Conservation (phyloP, 2,797 vertebrate genomes). For the Leptoclinus maculatus region DNA sequence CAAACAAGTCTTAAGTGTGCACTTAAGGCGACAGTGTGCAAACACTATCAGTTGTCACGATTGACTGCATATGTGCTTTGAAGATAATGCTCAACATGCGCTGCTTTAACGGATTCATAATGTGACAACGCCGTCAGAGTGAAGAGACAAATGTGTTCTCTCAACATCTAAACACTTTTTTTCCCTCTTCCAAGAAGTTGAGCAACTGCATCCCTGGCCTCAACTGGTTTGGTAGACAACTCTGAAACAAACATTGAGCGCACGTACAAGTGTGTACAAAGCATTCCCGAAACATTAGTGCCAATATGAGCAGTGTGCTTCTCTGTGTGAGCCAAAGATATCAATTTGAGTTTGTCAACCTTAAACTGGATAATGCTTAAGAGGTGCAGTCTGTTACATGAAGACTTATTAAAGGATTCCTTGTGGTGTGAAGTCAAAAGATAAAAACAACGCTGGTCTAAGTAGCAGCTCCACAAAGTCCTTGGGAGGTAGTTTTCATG, state of each 20-base stretch:
- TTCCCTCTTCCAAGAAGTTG: neutral
- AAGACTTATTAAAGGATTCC: neutral
- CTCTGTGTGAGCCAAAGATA: neutral
- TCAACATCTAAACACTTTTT: slow-evolving; percentile 10
- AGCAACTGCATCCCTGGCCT: neutral
- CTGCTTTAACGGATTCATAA: neutral
- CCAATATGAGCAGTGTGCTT: slow-evolving; percentile 10
- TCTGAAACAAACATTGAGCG: neutral
- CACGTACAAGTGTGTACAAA: slow-evolving; percentile 1
- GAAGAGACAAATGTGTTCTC: neutral
- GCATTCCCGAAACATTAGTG: slow-evolving; percentile 9
- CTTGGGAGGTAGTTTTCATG: slow-evolving; percentile 56
- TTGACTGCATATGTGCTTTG: neutral
- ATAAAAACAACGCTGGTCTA: slow-evolving; percentile 18
- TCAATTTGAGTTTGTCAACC: slow-evolving; percentile 10
- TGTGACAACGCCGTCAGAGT: neutral
- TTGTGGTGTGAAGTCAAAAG: slow-evolving; percentile 13
- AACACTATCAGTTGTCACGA: neutral
- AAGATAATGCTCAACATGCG: neutral
- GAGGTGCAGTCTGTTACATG: neutral
- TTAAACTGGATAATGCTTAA: slow-evolving; percentile 25
- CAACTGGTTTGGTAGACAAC: slow-evolving; percentile 12
- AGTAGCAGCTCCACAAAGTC: slow-evolving; percentile 12
- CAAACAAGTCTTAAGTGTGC: neutral
- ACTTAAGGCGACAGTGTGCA: neutral